Conservation (phyloP, 2,797 vertebrate species). For the Peromyscus melanophrys region DNA sequence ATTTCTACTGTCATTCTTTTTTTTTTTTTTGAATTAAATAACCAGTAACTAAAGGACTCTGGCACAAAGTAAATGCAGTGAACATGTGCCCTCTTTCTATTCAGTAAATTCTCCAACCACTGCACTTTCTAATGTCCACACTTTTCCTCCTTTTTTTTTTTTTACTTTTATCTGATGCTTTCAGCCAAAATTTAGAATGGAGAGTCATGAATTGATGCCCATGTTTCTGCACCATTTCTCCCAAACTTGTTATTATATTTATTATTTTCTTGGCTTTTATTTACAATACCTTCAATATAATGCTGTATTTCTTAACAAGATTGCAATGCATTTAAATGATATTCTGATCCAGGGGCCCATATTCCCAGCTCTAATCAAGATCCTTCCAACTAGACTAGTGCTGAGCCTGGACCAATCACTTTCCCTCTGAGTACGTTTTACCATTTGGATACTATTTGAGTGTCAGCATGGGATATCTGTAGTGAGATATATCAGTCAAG, state of each 20-base stretch:
- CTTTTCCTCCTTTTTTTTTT: background rate
- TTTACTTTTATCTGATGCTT: background rate
- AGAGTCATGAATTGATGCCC: background rate
- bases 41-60: background rate
- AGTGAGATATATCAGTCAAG: background rate
- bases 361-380: background rate
- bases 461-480: background rate
- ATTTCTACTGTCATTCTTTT: background rate
- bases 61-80: background rate
- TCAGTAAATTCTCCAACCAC: background rate
- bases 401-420: background rate
- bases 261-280: conserved; percentile 22
- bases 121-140: background rate
- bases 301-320: background rate
- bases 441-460: background rate
- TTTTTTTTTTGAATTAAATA: background rate
- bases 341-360: background rate
- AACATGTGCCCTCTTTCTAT: background rate
- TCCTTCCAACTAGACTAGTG: background rate
- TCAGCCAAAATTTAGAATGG: conserved; percentile 18
- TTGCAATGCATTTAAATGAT: background rate
- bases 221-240: background rate
- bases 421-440: background rate
- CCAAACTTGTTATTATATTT: background rate
- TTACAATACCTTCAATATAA: conserved; percentile 11